These are phyloP conservation scores for Hyposoter didymator DNA, from an alignment of 2,888 invertebrate species.

Conservation along the genomic window DNA sequence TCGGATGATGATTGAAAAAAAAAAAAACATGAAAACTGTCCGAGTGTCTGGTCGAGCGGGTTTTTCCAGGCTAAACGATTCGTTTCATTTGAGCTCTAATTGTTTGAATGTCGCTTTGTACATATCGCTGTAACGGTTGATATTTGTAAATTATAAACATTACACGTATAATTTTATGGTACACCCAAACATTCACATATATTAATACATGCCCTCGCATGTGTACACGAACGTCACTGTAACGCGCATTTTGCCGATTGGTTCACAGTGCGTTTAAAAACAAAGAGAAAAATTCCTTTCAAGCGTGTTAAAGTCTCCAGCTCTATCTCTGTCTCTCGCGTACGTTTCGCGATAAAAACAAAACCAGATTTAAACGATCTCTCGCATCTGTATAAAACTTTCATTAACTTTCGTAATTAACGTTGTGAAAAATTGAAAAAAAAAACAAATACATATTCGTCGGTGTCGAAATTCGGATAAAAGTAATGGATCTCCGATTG, in stretches of 20 bases:
- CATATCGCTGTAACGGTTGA: conserved; percentile 67
- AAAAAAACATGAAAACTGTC: conserved; percentile 34
- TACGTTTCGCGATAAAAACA: conserved; percentile 37
- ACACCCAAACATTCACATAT: conserved; percentile 27
- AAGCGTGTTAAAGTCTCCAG: conserved; percentile 30
- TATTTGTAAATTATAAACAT: conserved; percentile 68
- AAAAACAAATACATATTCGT: conserved; percentile 5
- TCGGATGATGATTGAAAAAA: conserved; percentile 45
- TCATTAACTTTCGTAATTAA: conserved; percentile 61
- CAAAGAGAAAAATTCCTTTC: conserved; percentile 25
- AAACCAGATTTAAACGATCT: conserved; percentile 43
- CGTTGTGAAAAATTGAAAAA: not conserved
- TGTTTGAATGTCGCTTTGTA: conserved; percentile 72
- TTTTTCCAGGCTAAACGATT: conserved; percentile 40
- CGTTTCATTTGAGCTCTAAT: conserved; percentile 66
- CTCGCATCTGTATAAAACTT: conserved; percentile 65
- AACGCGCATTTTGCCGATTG: conserved; percentile 33
- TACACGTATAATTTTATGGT: conserved; percentile 40
- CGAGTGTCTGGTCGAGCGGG: conserved; percentile 33
- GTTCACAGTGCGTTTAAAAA: conserved; percentile 30
- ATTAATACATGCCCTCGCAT: conserved; percentile 4
- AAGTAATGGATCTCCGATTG: conserved; percentile 14
- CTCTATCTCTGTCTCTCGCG: conserved; percentile 29
- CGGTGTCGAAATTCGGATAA: conserved; percentile 38
- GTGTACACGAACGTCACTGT: conserved; percentile 21